A percentile compares a stretch with the other conserved stretches of the same genome.
Conservation (phyloP, 1,140 invertebrate genomes). For the Pantala flavescens region DNA sequence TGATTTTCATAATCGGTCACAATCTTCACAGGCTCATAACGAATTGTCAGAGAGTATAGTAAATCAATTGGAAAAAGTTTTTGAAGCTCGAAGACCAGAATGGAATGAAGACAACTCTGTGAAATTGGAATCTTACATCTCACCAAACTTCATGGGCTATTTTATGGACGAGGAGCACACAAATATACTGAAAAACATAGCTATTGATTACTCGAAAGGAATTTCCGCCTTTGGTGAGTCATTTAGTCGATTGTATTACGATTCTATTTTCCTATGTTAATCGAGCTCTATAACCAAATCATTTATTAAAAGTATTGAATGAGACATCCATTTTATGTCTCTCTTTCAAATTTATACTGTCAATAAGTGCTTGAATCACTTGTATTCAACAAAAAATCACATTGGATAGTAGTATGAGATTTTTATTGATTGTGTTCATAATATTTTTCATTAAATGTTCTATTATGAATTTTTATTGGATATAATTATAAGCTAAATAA, state of each 20-base stretch:
- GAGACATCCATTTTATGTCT: no score
- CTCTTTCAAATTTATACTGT: no score
- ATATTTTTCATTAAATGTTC: no score
- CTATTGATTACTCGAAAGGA: constrained; percentile 65
- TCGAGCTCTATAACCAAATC: no score
- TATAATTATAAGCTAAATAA: no score
- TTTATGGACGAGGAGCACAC: constrained; percentile 70
- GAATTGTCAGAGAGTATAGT: constrained; percentile 31
- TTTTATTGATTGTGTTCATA: no score
- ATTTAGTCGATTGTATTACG: constrained; percentile 20
- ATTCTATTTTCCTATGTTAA: no score
- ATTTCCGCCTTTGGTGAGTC: constrained; percentile 58
- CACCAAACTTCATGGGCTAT: constrained; percentile 76
- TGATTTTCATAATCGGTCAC: constrained; percentile 18
- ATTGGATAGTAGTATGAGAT: no score
- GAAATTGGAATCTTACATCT: constrained; percentile 67
- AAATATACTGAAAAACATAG: constrained; percentile 60
- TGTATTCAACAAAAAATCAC: no score
- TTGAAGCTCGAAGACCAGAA: background rate
- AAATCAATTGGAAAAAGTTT: background rate
- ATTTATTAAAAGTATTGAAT: no score
- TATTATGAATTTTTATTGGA: no score
- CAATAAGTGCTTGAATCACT: no score
- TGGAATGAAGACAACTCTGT: constrained; percentile 39
- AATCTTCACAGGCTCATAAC: constrained; percentile 52